Base-by-base conservation (phyloP, 2,797 vertebrate genomes). In the Siniperca obscura region DNA sequence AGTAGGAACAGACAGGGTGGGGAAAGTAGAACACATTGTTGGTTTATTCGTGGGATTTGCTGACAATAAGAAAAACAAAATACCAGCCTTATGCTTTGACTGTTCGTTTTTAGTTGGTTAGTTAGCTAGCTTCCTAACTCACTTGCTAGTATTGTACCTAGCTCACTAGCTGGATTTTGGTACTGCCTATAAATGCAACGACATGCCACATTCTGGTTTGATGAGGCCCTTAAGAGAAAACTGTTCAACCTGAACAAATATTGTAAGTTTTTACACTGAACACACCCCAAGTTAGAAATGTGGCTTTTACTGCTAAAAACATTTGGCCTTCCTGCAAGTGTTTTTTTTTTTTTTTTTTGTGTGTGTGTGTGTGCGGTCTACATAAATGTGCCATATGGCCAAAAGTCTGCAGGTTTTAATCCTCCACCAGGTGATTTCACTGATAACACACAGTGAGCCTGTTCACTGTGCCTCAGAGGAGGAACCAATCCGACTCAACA, bases 381-480 rank as follows among this genome's bases (percentile, higher is more conserved):
- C 1, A 13, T 60, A 36, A 56, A 71, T 87, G 78, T 53, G 74
- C 73, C 85, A 68, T 56, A 82, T 65, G 70, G 69, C 73, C 82
- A 76, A 68, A 83, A 69, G 27, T 67, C 81, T 59, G 70, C 50
- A 57, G 61, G 17, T 74, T 74, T 87, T 72, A 80, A 73, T 68
- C 70, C n/a, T 78, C 55, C 62, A 56, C 64, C 84, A 78, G 75
- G 70, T 65, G 80, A 85, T 80, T 76, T 38, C 21, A 70, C 55
- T 19, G 67, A 80, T 76, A 77, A 83, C 72, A 42, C 42, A 27
- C 56, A 14, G n/a, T n/a, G n/a, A n/a, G n/a, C n/a, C n/a, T n/a
- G n/a, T n/a, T n/a, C n/a, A n/a, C n/a, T n/a, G n/a, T n/a, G 80
- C 80, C 71, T 80, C 70, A 55, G 74, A 83, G 67, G 80, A 78